Conservation (phyloP, 2,113 vertebrate genomes). For the Nestor notabilis region DNA sequence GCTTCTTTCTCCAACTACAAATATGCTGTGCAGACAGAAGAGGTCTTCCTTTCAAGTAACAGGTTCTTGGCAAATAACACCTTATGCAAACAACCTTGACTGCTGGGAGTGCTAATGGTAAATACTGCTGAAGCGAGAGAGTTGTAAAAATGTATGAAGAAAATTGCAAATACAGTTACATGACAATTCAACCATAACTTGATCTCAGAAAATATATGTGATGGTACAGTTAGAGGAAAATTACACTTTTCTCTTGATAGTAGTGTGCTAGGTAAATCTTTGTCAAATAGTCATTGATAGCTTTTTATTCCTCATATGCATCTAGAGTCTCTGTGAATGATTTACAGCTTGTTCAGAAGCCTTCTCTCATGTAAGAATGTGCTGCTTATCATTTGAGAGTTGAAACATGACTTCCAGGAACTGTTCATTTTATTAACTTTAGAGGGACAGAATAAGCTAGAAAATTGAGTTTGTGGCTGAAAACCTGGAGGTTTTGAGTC, state of each 20-base stretch:
- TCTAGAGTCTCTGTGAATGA: neutral
- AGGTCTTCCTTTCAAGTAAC: slow-evolving; percentile 5
- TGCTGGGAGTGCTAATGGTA: slow-evolving; percentile 7
- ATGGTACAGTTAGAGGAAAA: neutral
- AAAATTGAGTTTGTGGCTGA: slow-evolving; percentile 1
- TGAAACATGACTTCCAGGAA: neutral
- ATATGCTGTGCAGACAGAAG: neutral
- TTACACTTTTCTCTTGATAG: neutral
- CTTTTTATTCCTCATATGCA: neutral
- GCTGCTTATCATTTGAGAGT: neutral
- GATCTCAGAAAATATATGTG: slow-evolving; percentile 2
- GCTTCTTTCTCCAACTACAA: neutral
- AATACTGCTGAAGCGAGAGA: neutral
- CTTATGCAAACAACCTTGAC: slow-evolving; percentile 13
- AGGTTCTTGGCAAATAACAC: neutral
- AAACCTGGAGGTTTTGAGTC: neutral
- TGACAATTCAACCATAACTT: neutral
- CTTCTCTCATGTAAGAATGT: neutral
- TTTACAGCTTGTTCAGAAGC: neutral
- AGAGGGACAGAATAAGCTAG: neutral
- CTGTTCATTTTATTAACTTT: neutral
- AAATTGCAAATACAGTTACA: neutral
- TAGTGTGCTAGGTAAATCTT: neutral
- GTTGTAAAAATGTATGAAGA: slow-evolving; percentile 1
- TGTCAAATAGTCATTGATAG: neutral